Evolutionary conservation across 1,140 invertebrate species (phyloP).

Genomic region (Cryptotermes secundus): DNA sequence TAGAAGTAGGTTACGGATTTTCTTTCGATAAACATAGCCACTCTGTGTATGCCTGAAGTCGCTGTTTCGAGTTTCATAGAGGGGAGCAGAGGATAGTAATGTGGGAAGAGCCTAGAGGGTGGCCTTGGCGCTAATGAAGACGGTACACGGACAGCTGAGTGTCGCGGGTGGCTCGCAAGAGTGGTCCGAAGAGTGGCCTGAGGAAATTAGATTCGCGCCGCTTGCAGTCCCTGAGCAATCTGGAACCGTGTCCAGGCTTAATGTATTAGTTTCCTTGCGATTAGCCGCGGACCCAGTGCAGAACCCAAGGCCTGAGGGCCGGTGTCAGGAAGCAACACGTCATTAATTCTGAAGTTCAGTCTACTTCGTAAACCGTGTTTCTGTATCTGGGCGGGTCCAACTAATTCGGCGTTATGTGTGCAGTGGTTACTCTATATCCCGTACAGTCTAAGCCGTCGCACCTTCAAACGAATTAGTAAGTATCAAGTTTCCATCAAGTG

Average conservation of each 20-base stretch:
- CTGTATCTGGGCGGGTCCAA: too few relatives aligned
- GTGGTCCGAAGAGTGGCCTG: neutral
- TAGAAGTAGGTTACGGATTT: too few relatives aligned
- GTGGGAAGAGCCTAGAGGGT: too few relatives aligned
- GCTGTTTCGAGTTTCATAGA: too few relatives aligned
- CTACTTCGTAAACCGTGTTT: neutral
- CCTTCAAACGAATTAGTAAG: too few relatives aligned
- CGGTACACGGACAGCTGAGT: neutral
- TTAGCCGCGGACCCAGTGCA: neutral
- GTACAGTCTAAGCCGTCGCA: too few relatives aligned
- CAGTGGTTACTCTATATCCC: too few relatives aligned
- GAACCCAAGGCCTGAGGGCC: neutral
- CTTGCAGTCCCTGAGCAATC: neutral
- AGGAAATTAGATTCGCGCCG: neutral
- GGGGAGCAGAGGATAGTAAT: too few relatives aligned
- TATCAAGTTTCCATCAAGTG: too few relatives aligned
- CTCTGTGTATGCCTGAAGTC: too few relatives aligned
- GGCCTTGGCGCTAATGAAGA: neutral
- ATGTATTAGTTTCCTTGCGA: constrained; percentile 18
- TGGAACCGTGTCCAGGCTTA: neutral
- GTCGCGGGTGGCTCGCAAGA: neutral
- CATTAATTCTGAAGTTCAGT: neutral
- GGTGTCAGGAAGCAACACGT: neutral
- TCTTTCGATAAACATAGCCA: too few relatives aligned
- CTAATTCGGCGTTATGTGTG: too few relatives aligned